These are phyloP conservation scores for Drosophila neutralis DNA, from an alignment of 2,888 invertebrate genomes.

Conservation along the genomic window DNA sequence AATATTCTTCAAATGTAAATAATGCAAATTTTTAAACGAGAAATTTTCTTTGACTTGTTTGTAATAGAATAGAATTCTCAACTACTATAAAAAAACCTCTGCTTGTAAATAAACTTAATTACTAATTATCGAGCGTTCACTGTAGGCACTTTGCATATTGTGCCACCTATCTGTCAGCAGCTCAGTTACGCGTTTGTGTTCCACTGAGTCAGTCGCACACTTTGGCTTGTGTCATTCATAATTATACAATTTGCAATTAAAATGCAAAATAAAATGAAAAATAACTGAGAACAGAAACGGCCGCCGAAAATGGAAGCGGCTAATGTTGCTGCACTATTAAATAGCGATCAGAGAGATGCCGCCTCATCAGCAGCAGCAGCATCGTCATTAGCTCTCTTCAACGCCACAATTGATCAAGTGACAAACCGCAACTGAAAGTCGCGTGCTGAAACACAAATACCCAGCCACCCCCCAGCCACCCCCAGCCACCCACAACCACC, in stretches of 20 bases:
- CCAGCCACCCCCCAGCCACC: background rate
- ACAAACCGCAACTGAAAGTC: slow-evolving; percentile 50
- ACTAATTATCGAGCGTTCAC: background rate
- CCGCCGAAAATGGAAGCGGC: slow-evolving; percentile 4
- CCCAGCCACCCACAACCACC: background rate
- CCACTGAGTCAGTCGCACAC: slow-evolving; percentile 25
- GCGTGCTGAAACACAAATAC: slow-evolving; percentile 53
- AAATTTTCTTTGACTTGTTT: background rate
- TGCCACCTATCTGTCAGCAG: slow-evolving; percentile 12
- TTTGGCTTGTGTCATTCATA: slow-evolving; percentile 10
- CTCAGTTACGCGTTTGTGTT: slow-evolving; percentile 26
- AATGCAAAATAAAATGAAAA: background rate
- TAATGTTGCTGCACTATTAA: slow-evolving; percentile 21
- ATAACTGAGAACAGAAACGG: background rate
- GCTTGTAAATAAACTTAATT: no score
- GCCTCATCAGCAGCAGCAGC: slow-evolving; percentile 3
- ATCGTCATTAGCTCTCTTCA: background rate
- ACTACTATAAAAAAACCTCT: background rate
- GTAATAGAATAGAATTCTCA: background rate
- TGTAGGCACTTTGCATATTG: slow-evolving; percentile 10
- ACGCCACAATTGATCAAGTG: slow-evolving; percentile 64
- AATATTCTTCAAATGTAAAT: background rate
- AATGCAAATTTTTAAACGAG: background rate
- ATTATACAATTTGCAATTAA: slow-evolving; percentile 11
- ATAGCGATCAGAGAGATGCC: slow-evolving; percentile 33